A percentile compares a stretch with the other conserved stretches of the same genome.
Evolutionary conservation across 2,888 invertebrate genomes (phyloP).

Genomic region (Acronicta leporina): DNA sequence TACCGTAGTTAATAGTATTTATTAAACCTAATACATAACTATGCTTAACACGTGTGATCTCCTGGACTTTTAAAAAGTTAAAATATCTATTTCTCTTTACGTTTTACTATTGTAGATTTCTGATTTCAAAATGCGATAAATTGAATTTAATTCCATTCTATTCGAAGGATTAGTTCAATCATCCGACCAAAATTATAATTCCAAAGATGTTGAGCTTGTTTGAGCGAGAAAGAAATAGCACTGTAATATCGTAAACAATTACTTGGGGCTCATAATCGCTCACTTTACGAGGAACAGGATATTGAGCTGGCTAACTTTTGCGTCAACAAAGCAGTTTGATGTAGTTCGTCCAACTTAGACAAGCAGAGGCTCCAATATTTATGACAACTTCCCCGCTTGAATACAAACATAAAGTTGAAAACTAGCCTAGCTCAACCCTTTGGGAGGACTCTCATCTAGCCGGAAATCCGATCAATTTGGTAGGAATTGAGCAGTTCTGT

Average conservation of each 20-base stretch:
- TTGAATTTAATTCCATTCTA: neutral
- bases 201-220: constrained; percentile 16
- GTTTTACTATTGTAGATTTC: too few relatives aligned
- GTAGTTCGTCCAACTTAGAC: constrained; percentile 78
- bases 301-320: constrained; percentile 76
- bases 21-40: too few relatives aligned
- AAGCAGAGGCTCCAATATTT: constrained; percentile 79
- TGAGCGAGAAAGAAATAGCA: constrained; percentile 37
- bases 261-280: constrained; percentile 68
- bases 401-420: constrained; percentile 82
- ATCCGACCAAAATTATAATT: constrained; percentile 14
- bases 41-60: neutral
- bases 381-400: constrained; percentile 78
- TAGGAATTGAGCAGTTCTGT: constrained; percentile 72
- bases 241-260: constrained; percentile 66
- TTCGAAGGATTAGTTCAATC: neutral
- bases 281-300: constrained; percentile 72
- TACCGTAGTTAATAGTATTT: too few relatives aligned
- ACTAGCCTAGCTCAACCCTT: constrained; percentile 83
- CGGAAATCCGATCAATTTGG: constrained; percentile 80
- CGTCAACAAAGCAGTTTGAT: constrained; percentile 82
- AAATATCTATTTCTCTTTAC: too few relatives aligned
- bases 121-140: too few relatives aligned
- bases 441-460: constrained; percentile 72
- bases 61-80: neutral